These are phyloP conservation scores for Poliocrania exsul DNA, from an alignment of 2,797 vertebrate species.

Conservation along the genomic window DNA sequence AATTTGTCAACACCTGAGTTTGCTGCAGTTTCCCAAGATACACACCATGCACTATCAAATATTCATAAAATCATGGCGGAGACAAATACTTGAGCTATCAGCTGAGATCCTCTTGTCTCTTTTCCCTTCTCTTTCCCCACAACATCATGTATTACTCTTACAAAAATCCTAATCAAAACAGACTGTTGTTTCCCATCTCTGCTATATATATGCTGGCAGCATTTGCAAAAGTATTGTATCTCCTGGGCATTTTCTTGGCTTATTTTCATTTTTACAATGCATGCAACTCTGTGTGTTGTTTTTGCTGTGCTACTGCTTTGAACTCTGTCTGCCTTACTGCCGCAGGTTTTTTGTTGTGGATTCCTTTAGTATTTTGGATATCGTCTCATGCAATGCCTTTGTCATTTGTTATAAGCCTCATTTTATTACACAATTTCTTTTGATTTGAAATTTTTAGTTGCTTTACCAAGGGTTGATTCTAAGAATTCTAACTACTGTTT, in stretches of 20 bases:
- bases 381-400: neutral
- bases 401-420: neutral
- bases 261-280: slow-evolving; percentile 36
- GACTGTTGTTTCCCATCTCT: neutral
- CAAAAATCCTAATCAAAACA: neutral
- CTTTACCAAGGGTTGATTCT: neutral
- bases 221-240: neutral
- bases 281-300: neutral
- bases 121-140: neutral
- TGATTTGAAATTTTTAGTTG: neutral
- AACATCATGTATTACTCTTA: neutral
- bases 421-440: neutral
- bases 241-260: slow-evolving; percentile 23
- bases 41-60: neutral
- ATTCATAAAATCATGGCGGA: neutral
- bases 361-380: neutral
- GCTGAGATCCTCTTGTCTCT: neutral
- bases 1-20: neutral
- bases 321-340: slow-evolving; percentile 5
- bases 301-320: slow-evolving; percentile 18
- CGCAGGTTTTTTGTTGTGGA: neutral
- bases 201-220: neutral
- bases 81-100: neutral
- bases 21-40: neutral
- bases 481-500: neutral